Base-by-base conservation (phyloP, 2,888 invertebrate genomes). In the Digitonthophagus gazella region DNA sequence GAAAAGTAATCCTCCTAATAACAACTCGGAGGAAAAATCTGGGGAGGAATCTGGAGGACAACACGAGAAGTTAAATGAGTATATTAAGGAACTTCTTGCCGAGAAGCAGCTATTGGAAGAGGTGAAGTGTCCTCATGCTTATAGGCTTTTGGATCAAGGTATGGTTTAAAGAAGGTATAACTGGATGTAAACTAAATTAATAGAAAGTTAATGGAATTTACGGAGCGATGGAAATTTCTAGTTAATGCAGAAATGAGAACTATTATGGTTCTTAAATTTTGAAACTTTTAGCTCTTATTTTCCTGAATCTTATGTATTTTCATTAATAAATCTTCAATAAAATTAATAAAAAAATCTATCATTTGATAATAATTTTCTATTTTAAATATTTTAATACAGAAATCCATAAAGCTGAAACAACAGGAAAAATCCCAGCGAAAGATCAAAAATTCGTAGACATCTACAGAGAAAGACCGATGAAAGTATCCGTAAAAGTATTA, bases 361-460 rank as follows among this genome's bases (percentile, higher is more conserved):
- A n/a, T n/a, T n/a, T n/a, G n/a, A n/a, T n/a, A n/a, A n/a, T n/a
- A n/a, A n/a, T n/a, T n/a, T n/a, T 22, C 28, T 3, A 44, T 44
- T 2, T 8, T 8, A 1, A 5, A 8, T 5, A 3, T 44, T 5
- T 44, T n/a, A 58, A 85, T 85, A n/a, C 83, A 93, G 93, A 93
- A 84, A 90, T 93, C 65, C 84, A 88, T 75, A 90, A 89, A 82
- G 90, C 91, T 8, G 92, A 93, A 80, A 82, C 88, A 0, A 85
- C 87, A 6, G 91, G 91, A 0, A 87, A 91, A 72, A 83, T 87
- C 44, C 90, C 91, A 3, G 83, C 85, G 3, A 86, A 88, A 71
- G 92, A 91, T 76, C 85, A 82, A 61, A 89, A 91, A 82, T 93
- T 92, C 81, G 86, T 92, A 16, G 92, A 92, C 81, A 91, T 92